These are phyloP conservation scores for Platycnemis pennipes DNA, from an alignment of 2,888 invertebrate species.

Conservation along the genomic window DNA sequence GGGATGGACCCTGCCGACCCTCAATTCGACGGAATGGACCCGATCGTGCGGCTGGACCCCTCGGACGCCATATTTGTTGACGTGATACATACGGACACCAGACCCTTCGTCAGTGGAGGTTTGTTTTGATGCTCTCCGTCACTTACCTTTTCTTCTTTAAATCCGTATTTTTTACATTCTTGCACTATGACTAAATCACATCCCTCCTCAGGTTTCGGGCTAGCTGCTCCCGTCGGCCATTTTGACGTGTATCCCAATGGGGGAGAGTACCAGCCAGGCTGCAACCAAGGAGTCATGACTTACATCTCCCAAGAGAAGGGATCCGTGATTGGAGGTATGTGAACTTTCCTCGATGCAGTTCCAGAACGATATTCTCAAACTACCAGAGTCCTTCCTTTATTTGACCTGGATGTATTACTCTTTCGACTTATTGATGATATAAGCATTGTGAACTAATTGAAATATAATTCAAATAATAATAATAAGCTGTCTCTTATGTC, in stretches of 20 bases:
- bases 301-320: constrained; percentile 84
- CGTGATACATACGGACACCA: constrained; percentile 93
- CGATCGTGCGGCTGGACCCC: constrained; percentile 90
- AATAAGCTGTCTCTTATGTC: too few species aligned
- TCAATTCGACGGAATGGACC: constrained; percentile 90
- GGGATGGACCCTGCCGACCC: constrained; percentile 95
- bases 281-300: constrained; percentile 82
- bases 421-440: too few species aligned
- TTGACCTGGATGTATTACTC: too few species aligned
- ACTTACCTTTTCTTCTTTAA: neutral
- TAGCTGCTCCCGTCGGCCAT: constrained; percentile 91
- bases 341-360: too few species aligned
- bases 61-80: constrained; percentile 94
- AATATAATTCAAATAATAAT: too few species aligned
- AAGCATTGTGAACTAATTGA: too few species aligned
- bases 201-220: constrained; percentile 84
- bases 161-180: neutral
- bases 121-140: constrained; percentile 65
- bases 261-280: constrained; percentile 90
- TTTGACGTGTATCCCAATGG: constrained; percentile 96
- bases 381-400: too few species aligned
- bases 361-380: too few species aligned
- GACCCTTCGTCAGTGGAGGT: constrained; percentile 88
- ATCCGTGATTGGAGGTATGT: constrained; percentile 82
- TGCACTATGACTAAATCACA: neutral